Evolutionary conservation across 2,888 invertebrate species (phyloP).

Genomic region (Odontothrips loti): DNA sequence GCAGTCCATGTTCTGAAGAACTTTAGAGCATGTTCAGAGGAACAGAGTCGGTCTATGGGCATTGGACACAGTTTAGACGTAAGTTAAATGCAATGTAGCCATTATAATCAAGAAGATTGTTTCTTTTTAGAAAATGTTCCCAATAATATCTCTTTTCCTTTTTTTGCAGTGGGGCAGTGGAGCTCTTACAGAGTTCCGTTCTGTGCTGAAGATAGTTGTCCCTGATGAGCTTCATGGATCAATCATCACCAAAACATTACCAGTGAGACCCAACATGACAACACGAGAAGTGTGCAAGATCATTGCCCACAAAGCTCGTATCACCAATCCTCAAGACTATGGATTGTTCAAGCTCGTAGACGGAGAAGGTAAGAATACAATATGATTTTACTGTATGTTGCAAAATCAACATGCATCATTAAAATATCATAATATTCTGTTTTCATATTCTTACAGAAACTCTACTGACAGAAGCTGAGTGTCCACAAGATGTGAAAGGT

Average conservation of each 20-base stretch:
- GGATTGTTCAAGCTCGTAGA: conserved; percentile 85
- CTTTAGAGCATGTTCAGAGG: conserved; percentile 46
- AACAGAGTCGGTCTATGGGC: conserved; percentile 37
- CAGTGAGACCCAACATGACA: conserved; percentile 88
- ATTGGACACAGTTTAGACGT: conserved; percentile 47
- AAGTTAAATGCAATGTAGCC: conserved; percentile 39
- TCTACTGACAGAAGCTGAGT: conserved; percentile 79
- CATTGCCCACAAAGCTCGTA: conserved; percentile 90
- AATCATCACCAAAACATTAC: conserved; percentile 84
- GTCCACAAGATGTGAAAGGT: conserved; percentile 81
- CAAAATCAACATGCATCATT: neutral
- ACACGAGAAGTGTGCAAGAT: conserved; percentile 90
- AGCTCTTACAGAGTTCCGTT: conserved; percentile 55
- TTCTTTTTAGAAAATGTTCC: conserved; percentile 23
- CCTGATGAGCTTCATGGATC: conserved; percentile 93
- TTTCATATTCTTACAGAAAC: conserved; percentile 65
- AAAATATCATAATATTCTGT: neutral
- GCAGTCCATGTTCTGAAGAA: conserved; percentile 86
- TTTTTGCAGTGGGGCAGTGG: conserved; percentile 45
- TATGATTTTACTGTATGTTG: neutral
- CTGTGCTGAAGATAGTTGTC: conserved; percentile 83
- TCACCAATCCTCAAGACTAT: conserved; percentile 95
- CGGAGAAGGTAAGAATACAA: conserved; percentile 66
- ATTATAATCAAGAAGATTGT: conserved; percentile 33
- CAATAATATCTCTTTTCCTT: conserved; percentile 32